phyloP scores from a whole-genome alignment of 2,113 vertebrate genomes.

The Hirundichthys speculiger region DNA sequence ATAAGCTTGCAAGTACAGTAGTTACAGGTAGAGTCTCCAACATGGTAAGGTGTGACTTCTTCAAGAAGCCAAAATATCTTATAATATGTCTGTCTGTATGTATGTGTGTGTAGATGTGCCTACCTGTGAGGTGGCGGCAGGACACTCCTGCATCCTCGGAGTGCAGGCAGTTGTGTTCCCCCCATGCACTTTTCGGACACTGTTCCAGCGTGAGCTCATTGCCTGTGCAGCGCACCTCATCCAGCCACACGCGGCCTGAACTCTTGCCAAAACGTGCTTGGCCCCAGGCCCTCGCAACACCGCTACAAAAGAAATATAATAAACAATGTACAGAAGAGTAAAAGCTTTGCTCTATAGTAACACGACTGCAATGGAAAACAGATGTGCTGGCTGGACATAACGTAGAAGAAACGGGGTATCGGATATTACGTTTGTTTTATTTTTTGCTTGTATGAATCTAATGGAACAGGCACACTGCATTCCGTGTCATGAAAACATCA shows the following conservation, averaged over 20 bases:
- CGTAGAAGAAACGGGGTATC: not conserved
- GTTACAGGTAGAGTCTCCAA: not conserved
- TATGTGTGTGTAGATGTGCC: not conserved
- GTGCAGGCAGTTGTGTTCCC: constrained; percentile 94
- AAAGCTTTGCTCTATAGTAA: constrained; percentile 4
- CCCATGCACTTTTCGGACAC: constrained; percentile 89
- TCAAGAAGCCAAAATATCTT: too few relatives aligned
- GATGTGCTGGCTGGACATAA: constrained; percentile 4
- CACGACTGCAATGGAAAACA: constrained; percentile 11
- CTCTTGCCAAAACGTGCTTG: constrained; percentile 90
- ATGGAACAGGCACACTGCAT: not conserved
- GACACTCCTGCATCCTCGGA: constrained; percentile 95
- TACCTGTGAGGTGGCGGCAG: constrained; percentile 90
- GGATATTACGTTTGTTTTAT: not conserved
- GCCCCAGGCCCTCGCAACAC: constrained; percentile 88
- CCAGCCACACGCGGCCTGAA: constrained; percentile 86
- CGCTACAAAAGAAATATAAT: constrained; percentile 73
- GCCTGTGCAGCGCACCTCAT: constrained; percentile 93
- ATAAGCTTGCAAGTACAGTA: too few relatives aligned
- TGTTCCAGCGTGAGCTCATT: constrained; percentile 96
- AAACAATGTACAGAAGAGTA: constrained; percentile 2
- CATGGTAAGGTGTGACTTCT: not conserved
- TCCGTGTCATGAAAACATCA: constrained; percentile 21
- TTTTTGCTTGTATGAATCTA: not conserved
- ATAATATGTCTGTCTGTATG: too few relatives aligned